Evolutionary conservation across 2,888 invertebrate species (phyloP).

Genomic region (Tethea ocularis): DNA sequence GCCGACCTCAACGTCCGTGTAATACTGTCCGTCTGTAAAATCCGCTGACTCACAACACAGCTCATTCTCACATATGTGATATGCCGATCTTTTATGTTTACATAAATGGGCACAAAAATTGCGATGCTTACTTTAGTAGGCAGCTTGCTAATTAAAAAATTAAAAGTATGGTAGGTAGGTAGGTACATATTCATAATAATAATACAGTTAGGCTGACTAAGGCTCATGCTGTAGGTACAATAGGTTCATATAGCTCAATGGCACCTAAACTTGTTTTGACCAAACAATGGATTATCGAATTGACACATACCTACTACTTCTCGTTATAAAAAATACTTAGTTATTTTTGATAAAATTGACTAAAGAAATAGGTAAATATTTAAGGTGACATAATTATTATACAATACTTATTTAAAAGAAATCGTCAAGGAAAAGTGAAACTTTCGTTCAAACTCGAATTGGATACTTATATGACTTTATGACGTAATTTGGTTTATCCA

Average conservation of each 20-base stretch:
- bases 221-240: no score
- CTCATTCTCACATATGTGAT: constrained; percentile 27
- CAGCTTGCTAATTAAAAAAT: neutral
- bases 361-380: neutral
- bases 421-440: constrained; percentile 33
- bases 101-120: neutral
- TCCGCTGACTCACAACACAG: constrained; percentile 70
- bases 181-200: neutral
- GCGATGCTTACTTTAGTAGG: neutral
- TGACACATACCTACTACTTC: no score
- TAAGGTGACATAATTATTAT: neutral
- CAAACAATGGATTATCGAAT: no score
- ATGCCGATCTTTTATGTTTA: constrained; percentile 21
- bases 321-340: no score
- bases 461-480: constrained; percentile 30
- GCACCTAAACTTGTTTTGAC: no score
- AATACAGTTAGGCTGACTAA: no score
- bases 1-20: constrained; percentile 77
- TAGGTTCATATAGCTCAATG: no score
- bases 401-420: neutral
- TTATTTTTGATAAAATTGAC: neutral
- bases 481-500: constrained; percentile 17
- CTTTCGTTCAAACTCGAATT: constrained; percentile 26
- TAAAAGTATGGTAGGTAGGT: neutral
- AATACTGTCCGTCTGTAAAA: constrained; percentile 61